Base-by-base conservation (phyloP, 2,113 vertebrate species). In the Phocoena phocoena region DNA sequence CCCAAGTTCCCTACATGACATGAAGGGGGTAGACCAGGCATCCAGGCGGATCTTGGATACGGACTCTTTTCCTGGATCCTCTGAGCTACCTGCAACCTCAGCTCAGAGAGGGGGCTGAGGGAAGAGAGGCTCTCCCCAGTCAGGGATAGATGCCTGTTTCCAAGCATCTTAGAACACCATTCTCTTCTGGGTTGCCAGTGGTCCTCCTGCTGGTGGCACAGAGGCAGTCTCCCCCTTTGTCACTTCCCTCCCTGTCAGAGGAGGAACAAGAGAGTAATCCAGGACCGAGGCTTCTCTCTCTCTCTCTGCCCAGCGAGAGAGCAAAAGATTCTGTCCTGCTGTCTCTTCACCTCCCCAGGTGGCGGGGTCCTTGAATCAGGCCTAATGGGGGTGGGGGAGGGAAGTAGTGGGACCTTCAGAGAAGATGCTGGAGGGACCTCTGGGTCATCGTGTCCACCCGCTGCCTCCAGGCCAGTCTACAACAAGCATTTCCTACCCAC, bases 1-100 rank as follows among this genome's bases (percentile, higher is more conserved):
- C 73, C 58, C 41, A 1, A 0, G 33, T n/a, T 28, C n/a, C 31
- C 76, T 60, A 7, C 13, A 0, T 33, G 21, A 23, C 28, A 26
- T 5, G 36, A 88, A 77, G 18, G 1, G 0, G 13, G 13, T 55
- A 3, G 62, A 55, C 67, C 63, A 17, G 87, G 38, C 25, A 3
- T n/a, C n/a, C 11, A 8, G 53, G 33, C 8, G 9, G 83, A 3
- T 44, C 28, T 41, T 10, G 18, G 21, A 13, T 4, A 5, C 41
- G 3, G 50, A 6, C 1, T 68, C 79, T 74, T 41, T 28, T 23
- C 17, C n/a, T 62, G 55, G 28, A 1, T 25, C 67, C 63, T 33
- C 93, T 73, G 91, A 88, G 65, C 70, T 31, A 41, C 65, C 65
- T 13, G 13, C 60, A 65, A 3, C 85, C 76, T 93, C 44, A 2